Percentiles rank a stretch among this genome's conserved stretches.
phyloP scores from a whole-genome alignment of 2,113 vertebrate species.

The Calyptomena viridis region DNA sequence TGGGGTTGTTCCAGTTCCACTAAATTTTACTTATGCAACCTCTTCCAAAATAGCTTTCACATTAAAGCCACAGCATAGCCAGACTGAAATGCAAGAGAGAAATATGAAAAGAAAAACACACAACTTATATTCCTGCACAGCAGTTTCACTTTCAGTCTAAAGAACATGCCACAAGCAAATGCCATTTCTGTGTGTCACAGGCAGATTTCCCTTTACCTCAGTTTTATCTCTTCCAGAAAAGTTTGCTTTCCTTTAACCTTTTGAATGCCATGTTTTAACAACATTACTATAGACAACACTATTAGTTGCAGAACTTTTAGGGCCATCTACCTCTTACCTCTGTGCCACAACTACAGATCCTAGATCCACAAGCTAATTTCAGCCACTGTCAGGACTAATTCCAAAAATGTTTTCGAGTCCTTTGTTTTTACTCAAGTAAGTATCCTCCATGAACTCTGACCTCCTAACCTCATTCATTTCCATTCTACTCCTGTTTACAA shows the following conservation, averaged over 20 bases:
- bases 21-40: background rate
- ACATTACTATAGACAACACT: background rate
- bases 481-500: background rate
- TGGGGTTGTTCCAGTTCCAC: background rate
- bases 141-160: background rate
- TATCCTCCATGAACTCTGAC: background rate
- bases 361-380: background rate
- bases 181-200: background rate
- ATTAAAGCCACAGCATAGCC: background rate
- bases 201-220: background rate
- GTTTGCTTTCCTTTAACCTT: background rate
- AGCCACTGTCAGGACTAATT: background rate
- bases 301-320: background rate
- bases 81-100: background rate
- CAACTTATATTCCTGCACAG: background rate
- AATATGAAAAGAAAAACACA: background rate
- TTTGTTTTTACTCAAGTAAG: background rate
- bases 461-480: background rate
- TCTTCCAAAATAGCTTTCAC: background rate
- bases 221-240: background rate
- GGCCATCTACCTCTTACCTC: background rate
- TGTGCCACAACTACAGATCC: background rate
- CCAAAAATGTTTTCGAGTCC: background rate
- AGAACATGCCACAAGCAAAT: background rate
- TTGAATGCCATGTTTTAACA: background rate